Evolutionary conservation across 1,140 invertebrate genomes (phyloP).

Genomic region (Argopecten irradians): DNA sequence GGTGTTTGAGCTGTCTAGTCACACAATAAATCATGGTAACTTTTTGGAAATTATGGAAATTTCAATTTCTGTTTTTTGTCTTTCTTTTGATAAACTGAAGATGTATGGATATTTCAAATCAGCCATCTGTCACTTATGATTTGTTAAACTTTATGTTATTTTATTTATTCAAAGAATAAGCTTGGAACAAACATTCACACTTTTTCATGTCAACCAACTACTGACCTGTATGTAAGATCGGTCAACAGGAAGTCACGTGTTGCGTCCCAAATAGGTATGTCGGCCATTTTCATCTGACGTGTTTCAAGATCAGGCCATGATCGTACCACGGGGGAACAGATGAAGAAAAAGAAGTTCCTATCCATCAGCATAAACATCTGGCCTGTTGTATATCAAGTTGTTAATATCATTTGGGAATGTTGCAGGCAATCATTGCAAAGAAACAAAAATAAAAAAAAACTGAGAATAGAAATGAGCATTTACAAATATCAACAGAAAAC

Average conservation of each 20-base stretch:
- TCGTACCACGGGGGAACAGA: conserved; percentile 60
- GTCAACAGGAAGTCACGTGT: conserved; percentile 63
- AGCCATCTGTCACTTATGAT: too few species aligned
- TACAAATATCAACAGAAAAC: not conserved
- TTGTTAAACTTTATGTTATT: too few species aligned
- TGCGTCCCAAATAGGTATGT: conserved; percentile 67
- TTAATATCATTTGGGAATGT: not conserved
- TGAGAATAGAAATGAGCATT: not conserved
- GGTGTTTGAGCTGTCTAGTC: too few species aligned
- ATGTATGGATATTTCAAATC: too few species aligned
- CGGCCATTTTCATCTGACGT: conserved; percentile 59
- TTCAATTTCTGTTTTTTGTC: too few species aligned
- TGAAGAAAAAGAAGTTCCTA: conserved; percentile 55
- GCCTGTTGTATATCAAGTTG: conserved; percentile 46
- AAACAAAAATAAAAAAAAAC: too few species aligned
- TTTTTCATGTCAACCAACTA: not conserved
- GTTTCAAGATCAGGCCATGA: conserved; percentile 62
- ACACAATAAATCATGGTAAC: too few species aligned
- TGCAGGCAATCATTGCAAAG: too few species aligned
- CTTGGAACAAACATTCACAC: too few species aligned
- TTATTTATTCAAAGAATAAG: too few species aligned
- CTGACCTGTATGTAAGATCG: conserved; percentile 59
- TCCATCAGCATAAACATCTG: conserved; percentile 63
- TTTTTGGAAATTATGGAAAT: too few species aligned
- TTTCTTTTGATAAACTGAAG: too few species aligned